Base-by-base conservation (phyloP, 1,140 invertebrate genomes). In the Babylonia areolata region DNA sequence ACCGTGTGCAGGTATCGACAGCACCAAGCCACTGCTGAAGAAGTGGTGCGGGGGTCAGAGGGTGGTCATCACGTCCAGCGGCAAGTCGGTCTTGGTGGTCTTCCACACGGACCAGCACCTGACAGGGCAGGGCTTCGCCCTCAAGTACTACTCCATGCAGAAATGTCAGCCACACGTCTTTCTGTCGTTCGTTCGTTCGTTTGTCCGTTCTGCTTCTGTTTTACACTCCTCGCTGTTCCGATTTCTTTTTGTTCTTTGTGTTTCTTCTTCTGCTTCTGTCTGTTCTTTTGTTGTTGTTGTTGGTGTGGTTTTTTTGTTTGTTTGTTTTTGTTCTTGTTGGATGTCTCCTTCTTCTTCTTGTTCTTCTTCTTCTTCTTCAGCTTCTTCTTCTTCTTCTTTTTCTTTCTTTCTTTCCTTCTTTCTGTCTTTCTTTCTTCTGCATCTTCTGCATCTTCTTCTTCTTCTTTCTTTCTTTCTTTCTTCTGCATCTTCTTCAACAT, bases 141-240 rank as follows among this genome's bases (percentile, higher is more conserved):
- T 87, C n/a, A 84, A 87, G n/a, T 87, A 84, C 64, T 87, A 87
- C 58, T 39, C 75, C 51, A 87, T 87, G 35, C 37, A 71, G 42
- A 83, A 87, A 17, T 87, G 86, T 87, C 6, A 71, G 86, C 81
- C 31, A 5, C 58, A 0, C 2, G 9, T 15, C 5, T 77, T 37
- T 77, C 73, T 40, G 37, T 40, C 37, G n/a, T n/a, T n/a, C n/a
- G n/a, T n/a, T n/a, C n/a, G n/a, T n/a, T n/a, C n/a, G n/a, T n/a
- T n/a, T n/a, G n/a, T n/a, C n/a, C n/a, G n/a, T n/a, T n/a, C n/a
- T n/a, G n/a, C n/a, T n/a, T n/a, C n/a, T n/a, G n/a, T n/a, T n/a
- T n/a, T n/a, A n/a, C n/a, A n/a, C n/a, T 1, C 31, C 17, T 0
- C 46, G 9, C 46, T 12, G 46, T 37, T 17, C 31, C 73, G 11